Base-by-base conservation (phyloP, 2,113 vertebrate genomes). In the Pteronura brasiliensis region DNA sequence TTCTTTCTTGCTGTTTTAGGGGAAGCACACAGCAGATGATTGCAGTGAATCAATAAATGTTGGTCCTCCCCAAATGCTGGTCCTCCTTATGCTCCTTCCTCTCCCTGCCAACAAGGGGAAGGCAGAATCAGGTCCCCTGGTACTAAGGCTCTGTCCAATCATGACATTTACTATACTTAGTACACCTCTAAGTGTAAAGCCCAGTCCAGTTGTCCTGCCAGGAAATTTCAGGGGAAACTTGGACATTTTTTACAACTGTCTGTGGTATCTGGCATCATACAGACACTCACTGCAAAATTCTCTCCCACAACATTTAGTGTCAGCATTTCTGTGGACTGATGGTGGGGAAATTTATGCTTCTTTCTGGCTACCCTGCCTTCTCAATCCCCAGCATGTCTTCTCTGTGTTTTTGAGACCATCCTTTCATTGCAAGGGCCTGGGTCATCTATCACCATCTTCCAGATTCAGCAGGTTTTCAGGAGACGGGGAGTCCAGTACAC, bases 281-380 rank as follows among this genome's bases (percentile, higher is more conserved):
- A 88, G 76, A 72, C 71, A 59, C 49, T 72, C 44, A 13, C 4
- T 88, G 77, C 25, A 49, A 18, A 89, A 69, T 27, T 47, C 49
- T 74, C 55, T 27, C 36, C 42, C 23, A 4, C 55, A 31, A 49
- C 42, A 1, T 3, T 90, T 42, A 25, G 72, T 1, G 79, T 96
- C 90, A 96, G 85, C 72, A 65, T 91, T 96, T 97, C 95, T 69
- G 81, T 18, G 85, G 63, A 25, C 55, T 13, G 42, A 7, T 5
- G 8, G 34, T 71, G n/a, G 44, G 31, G 49, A 55, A 13, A 93
- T 77, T 77, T 55, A 76, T 84, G 31, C 80, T 87, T 96, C 97
- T 67, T 57, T 49, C 61, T 23, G 42, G 18, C 1, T 25, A 7
- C 61, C 79, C 87, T 52, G 77, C 65, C n/a, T 55, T 13, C 93